phyloP scores from a whole-genome alignment of 2,113 vertebrate species.

The Phaethon lepturus region DNA sequence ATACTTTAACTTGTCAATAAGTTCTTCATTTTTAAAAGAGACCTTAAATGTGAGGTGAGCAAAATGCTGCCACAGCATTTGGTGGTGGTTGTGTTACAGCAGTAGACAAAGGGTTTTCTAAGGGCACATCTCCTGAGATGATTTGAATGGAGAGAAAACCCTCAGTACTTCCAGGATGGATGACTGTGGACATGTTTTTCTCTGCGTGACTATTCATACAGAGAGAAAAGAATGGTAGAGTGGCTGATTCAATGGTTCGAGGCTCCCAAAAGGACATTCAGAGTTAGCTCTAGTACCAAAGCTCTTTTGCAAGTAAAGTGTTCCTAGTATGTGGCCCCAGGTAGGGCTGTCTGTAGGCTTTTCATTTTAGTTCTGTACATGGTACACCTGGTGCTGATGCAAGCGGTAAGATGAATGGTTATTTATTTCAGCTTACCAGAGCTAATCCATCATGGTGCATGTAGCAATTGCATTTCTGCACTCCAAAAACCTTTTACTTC shows the following conservation, averaged over 20 bases:
- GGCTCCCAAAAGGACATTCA: background rate
- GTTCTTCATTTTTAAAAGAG: background rate
- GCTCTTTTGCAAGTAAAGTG: constrained; percentile 2
- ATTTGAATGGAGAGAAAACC: background rate
- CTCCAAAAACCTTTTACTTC: constrained; percentile 53
- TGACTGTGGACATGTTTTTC: background rate
- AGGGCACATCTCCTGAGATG: background rate
- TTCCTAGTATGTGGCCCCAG: background rate
- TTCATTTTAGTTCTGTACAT: constrained; percentile 12
- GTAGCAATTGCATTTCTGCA: constrained; percentile 59
- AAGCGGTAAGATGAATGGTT: constrained; percentile 70
- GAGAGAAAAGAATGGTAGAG: background rate
- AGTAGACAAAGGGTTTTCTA: background rate
- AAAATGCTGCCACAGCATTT: background rate
- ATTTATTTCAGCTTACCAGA: constrained; percentile 63
- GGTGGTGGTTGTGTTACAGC: background rate
- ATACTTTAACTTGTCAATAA: background rate
- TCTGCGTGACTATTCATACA: background rate
- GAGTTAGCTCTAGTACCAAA: background rate
- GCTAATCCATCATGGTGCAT: constrained; percentile 71
- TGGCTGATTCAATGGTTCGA: background rate
- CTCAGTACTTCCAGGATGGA: background rate
- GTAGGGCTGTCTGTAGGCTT: constrained; percentile 29
- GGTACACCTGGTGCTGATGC: background rate
- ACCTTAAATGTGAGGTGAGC: background rate